Conservation (phyloP, 2,888 invertebrate species). For the Acanthosepion lycidas region DNA sequence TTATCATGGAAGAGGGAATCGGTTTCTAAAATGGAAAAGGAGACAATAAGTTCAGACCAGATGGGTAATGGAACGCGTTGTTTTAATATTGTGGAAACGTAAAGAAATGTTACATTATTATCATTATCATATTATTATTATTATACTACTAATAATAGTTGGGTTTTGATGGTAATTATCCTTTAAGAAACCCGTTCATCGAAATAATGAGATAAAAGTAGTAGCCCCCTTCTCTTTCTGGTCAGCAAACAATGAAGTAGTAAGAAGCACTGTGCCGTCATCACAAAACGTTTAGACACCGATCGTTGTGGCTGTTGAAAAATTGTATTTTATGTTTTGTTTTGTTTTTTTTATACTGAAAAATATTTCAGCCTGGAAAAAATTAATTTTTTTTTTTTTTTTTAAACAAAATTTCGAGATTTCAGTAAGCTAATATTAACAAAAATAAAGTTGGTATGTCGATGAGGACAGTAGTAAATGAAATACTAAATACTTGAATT, state of each 20-base stretch:
- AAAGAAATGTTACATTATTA: not conserved
- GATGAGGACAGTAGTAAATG: too few relatives aligned
- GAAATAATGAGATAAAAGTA: not conserved
- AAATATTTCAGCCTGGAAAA: too few relatives aligned
- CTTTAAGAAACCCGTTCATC: not conserved
- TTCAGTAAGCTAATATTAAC: too few relatives aligned
- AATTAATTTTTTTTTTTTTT: too few relatives aligned
- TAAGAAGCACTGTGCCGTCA: not conserved
- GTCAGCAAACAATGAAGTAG: slow-evolving; percentile 2
- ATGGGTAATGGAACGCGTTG: not conserved
- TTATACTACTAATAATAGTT: too few relatives aligned
- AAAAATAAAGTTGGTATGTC: too few relatives aligned
- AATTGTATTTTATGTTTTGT: too few relatives aligned
- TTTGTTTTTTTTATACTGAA: too few relatives aligned
- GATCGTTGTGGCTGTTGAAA: too few relatives aligned
- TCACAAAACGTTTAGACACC: not conserved
- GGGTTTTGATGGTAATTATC: not conserved
- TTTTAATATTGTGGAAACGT: not conserved
- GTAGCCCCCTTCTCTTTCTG: not conserved
- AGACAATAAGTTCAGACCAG: not conserved
- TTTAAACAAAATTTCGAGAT: too few relatives aligned
- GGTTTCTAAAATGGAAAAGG: not conserved
- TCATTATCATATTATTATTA: too few relatives aligned
- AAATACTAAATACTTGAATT: too few relatives aligned
- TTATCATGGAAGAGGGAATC: slow-evolving; percentile 13